A percentile compares a stretch with the other conserved stretches of the same genome.
Evolutionary conservation across 2,797 vertebrate species (phyloP).

Genomic region (Morelia viridis): DNA sequence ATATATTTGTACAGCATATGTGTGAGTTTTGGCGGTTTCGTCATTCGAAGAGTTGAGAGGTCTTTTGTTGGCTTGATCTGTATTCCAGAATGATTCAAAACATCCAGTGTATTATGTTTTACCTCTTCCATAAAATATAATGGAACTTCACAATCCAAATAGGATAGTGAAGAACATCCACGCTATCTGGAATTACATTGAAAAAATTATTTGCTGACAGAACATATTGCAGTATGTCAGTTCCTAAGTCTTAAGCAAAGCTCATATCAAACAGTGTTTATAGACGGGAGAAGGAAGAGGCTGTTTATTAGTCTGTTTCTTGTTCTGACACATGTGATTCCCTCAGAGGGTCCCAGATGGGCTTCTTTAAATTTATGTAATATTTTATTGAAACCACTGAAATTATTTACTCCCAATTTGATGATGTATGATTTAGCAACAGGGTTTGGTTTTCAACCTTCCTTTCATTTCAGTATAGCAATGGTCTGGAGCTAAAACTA

Average conservation of each 20-base stretch:
- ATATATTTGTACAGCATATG: neutral
- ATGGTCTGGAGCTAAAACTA: neutral
- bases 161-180: neutral
- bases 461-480: neutral
- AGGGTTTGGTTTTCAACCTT: neutral
- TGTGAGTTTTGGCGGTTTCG: neutral
- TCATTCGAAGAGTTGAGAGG: neutral
- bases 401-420: neutral
- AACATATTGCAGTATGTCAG: neutral
- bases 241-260: neutral
- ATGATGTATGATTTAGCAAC: neutral
- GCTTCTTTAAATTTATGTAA: neutral
- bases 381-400: neutral
- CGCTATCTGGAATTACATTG: neutral
- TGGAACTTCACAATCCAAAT: neutral
- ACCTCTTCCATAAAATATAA: neutral
- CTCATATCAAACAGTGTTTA: neutral
- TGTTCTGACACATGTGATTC: neutral
- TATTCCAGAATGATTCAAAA: slow-evolving; percentile 9
- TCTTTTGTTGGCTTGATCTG: neutral
- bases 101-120: neutral
- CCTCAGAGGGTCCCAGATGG: neutral
- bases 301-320: neutral
- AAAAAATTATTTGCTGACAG: neutral
- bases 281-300: neutral